Evolutionary conservation across 2,888 invertebrate genomes (phyloP), one percentile per base, ranked within the genome.

Genomic region (Oligia latruncula): DNA sequence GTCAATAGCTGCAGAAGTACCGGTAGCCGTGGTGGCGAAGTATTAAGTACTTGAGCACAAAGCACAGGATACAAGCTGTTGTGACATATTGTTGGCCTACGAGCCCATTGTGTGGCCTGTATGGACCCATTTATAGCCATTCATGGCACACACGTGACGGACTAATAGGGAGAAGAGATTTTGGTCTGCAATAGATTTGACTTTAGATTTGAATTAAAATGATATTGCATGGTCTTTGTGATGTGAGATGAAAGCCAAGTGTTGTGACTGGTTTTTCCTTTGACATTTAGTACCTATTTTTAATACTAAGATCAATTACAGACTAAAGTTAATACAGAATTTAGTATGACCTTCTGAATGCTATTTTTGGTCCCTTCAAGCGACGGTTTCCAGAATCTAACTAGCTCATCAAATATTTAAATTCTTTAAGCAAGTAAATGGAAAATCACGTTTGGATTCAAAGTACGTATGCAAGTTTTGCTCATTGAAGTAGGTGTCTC

Each of bases 21-120:
- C 65, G 73, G 49, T n/a, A 55, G 60, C 64, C 11, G 72, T 73
- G 35, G 67, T 76, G 29, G 73, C 72, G 23, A 67, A 75, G 83
- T 55, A 80, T 72, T 55, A 78, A 75, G 80, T 35, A 74, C 81
- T 85, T 62, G 74, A 35, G 67, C 87, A 91, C 89, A 91, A 92
- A 89, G 82, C 77, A 81, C 91, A 91, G 91, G 91, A 92, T 91
- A 88, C 88, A 88, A 89, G 89, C 86, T 90, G 91, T 90, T 89
- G 87, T 85, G 81, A 74, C 79, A 83, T 83, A 87, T 87, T 91
- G 87, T 88, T 83, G 87, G 90, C 84, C 82, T 84, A 85, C 77
- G 81, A 80, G 85, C 52, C 82, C 77, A 88, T 91, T 92, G 91
- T 91, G 81, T 82, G 79, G 75, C 82, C 65, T 82, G 78, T 85